Base-by-base conservation (phyloP, 1,140 invertebrate species). In the Drosophila repleta region DNA sequence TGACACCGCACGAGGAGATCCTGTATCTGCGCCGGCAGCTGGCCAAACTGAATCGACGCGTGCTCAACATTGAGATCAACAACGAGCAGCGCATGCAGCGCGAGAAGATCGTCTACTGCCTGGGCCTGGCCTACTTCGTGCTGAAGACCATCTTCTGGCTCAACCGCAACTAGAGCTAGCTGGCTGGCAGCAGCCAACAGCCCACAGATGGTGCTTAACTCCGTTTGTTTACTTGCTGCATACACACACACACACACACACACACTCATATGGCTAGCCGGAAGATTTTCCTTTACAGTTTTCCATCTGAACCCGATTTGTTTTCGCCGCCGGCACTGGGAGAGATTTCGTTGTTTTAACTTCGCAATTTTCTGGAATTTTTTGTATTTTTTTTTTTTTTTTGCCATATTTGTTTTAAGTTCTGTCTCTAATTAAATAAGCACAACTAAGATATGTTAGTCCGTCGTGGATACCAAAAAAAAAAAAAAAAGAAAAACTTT, bases 121-220 rank as follows among this genome's bases (percentile, higher is more conserved):
- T 96, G 72, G 96, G 96, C 15, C 93, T 97, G 79, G 94, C 96
- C 10, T 98, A 97, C 91, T 94, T 97, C 87, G 92, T 97, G 76
- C 93, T 97, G 60, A 97, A 97, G 94, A 94, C 96, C 62, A 94
- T 97, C 67, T 93, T 96, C 69, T 97, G 96, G 96, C 92, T 97
- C 64, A 96, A 95, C 92, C 94, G 95, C 92, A 93, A 93, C 82
- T 94, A 93, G 92, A 53, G 24, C 18, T n/a, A 13, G n/a, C 11
- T n/a, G 18, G 29, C 2, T 29, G 18, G 11, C n/a, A 49, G 35
- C 15, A 29, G 57, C 46, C 24, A 13, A 45, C 26, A 51, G 48
- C 45, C 58, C 52, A n/a, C n/a, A n/a, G 49, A 64, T 49, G 65
- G 65, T 66, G 72, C 74, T 74, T 56, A 45, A 41, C 52, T 37